phyloP scores from a whole-genome alignment of 2,113 vertebrate species.

The Myiopsitta monachus region DNA sequence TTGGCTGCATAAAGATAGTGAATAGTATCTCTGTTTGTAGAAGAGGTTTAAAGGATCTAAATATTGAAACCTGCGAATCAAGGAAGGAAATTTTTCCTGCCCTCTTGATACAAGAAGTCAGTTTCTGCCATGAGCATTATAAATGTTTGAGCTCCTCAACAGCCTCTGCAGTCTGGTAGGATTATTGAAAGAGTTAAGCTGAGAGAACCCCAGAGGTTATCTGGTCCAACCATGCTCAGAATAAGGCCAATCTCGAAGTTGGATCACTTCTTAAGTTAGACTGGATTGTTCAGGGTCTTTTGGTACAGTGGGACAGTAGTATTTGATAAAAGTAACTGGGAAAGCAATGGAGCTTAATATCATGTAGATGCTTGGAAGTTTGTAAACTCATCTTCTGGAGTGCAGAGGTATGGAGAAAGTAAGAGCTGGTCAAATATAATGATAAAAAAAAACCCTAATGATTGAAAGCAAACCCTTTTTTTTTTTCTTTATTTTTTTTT shows the following conservation, averaged over 20 bases:
- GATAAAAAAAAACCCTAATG: neutral
- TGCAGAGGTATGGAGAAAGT: neutral
- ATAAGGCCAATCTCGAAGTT: neutral
- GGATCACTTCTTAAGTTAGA: neutral
- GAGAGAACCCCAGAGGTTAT: neutral
- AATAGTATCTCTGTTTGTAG: neutral
- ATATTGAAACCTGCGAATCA: neutral
- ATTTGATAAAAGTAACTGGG: neutral
- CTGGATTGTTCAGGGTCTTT: neutral
- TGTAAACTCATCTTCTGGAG: neutral
- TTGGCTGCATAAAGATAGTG: neutral
- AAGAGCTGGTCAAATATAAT: neutral
- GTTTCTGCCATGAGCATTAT: neutral
- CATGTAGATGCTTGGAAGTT: neutral
- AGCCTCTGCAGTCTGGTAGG: neutral
- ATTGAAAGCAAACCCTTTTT: neutral
- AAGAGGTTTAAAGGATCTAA: neutral
- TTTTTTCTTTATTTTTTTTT: neutral
- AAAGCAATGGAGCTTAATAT: neutral
- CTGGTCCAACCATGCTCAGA: neutral
- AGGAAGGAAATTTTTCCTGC: neutral
- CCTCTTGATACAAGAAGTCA: neutral
- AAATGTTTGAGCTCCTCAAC: neutral
- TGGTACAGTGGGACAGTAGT: neutral
- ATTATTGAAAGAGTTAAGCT: neutral